Evolutionary conservation across 2,113 vertebrate species (phyloP).

Genomic region (Echinops telfairi): DNA sequence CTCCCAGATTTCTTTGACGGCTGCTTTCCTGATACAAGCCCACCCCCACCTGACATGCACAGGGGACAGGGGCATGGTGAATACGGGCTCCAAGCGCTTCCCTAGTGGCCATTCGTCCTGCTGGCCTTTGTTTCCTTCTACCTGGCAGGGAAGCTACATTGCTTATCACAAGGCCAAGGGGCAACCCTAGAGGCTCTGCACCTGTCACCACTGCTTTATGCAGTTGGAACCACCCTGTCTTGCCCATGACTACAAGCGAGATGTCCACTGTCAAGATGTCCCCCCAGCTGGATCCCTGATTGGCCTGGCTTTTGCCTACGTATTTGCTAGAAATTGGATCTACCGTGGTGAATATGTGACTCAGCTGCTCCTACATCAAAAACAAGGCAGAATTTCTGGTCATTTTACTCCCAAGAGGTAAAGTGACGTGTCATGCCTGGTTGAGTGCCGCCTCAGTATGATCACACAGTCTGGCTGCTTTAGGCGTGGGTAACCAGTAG

Average conservation of each 20-base stretch:
- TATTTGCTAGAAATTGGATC: too few species aligned
- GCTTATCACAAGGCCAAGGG: slow-evolving; percentile 89
- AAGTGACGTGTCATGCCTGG: too few species aligned
- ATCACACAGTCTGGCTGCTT: too few species aligned
- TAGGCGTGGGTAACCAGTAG: too few species aligned
- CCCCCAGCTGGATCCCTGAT: slow-evolving; percentile 91
- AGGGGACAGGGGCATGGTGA: slow-evolving; percentile 88
- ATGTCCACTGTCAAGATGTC: slow-evolving; percentile 84
- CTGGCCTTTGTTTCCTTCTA: slow-evolving; percentile 95
- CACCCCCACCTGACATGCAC: slow-evolving; percentile 91
- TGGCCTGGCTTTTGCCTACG: slow-evolving; percentile 91
- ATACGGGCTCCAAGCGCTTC: slow-evolving; percentile 96
- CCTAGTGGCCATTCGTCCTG: slow-evolving; percentile 98
- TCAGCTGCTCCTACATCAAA: too few species aligned
- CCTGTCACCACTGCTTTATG: slow-evolving; percentile 91
- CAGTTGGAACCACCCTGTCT: slow-evolving; percentile 93
- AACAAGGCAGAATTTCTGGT: too few species aligned
- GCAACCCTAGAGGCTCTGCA: slow-evolving; percentile 92
- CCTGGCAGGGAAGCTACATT: slow-evolving; percentile 94
- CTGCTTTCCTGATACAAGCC: slow-evolving; percentile 94
- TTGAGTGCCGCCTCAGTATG: too few species aligned
- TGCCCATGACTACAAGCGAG: slow-evolving; percentile 98
- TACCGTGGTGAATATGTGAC: too few species aligned
- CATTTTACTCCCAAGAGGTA: too few species aligned
- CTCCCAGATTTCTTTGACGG: slow-evolving; percentile 96